Conservation (phyloP, 2,797 vertebrate species). For the Perodicticus potto region DNA sequence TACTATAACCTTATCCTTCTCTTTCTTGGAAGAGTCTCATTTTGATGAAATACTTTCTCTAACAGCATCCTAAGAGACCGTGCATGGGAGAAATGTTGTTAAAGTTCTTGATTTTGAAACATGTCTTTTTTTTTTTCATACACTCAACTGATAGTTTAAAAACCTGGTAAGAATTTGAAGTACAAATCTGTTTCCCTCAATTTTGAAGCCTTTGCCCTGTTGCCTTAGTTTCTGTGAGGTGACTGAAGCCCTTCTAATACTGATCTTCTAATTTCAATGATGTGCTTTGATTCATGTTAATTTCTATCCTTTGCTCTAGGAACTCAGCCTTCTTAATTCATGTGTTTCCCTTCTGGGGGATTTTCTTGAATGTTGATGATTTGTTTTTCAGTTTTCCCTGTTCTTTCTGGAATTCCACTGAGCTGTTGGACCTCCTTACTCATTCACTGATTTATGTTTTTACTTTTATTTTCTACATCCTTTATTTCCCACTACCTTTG, state of each 20-base stretch:
- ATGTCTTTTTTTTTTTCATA: background rate
- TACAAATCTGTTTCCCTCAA: background rate
- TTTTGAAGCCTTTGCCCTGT: background rate
- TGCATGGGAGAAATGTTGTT: background rate
- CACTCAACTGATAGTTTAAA: background rate
- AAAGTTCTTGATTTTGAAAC: slow-evolving; percentile 38
- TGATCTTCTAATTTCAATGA: background rate
- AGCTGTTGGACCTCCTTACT: background rate
- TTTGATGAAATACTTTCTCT: background rate
- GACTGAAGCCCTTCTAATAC: background rate
- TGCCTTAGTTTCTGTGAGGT: background rate
- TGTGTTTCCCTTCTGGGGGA: background rate
- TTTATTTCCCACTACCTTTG: background rate
- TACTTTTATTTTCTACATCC: background rate
- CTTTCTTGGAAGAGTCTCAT: background rate
- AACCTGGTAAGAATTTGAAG: background rate
- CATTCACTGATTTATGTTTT: background rate
- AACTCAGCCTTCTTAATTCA: background rate
- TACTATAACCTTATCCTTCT: background rate
- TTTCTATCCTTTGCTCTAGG: background rate
- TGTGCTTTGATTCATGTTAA: background rate
- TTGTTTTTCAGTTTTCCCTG: slow-evolving; percentile 15
- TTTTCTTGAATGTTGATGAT: slow-evolving; percentile 6
- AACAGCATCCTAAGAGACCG: background rate
- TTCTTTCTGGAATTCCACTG: background rate